Evolutionary conservation across 1,140 invertebrate species (phyloP).

Genomic region (Drosophila grimshawi): DNA sequence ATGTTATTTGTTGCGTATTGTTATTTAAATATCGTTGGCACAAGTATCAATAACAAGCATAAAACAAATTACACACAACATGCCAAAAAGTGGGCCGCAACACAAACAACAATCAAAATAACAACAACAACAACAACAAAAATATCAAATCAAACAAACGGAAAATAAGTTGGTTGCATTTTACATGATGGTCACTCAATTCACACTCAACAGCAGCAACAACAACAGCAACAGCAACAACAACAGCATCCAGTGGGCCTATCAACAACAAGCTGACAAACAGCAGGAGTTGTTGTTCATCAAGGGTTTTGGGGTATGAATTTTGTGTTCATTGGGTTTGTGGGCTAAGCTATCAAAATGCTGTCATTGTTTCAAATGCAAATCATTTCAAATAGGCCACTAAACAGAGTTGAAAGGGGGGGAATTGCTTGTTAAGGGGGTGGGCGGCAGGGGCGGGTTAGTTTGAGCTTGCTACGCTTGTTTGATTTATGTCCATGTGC

Average conservation of each 20-base stretch:
- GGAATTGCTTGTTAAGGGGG: slow-evolving; percentile 30
- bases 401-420: slow-evolving; percentile 37
- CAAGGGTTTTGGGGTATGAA: background rate
- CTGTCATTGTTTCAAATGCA: slow-evolving; percentile 74
- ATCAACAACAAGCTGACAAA: slow-evolving; percentile 17
- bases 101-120: slow-evolving; percentile 53
- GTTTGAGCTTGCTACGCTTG: slow-evolving; percentile 40
- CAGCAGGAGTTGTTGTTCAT: background rate
- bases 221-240: slow-evolving; percentile 2
- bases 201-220: slow-evolving; percentile 22
- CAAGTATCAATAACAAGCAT: slow-evolving; percentile 42
- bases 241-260: slow-evolving; percentile 1
- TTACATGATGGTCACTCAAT: slow-evolving; percentile 63
- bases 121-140: slow-evolving; percentile 22
- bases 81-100: background rate
- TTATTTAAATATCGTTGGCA: slow-evolving; percentile 51
- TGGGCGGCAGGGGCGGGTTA: background rate
- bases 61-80: slow-evolving; percentile 3
- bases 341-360: slow-evolving; percentile 37
- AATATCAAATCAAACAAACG: slow-evolving; percentile 51
- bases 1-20: slow-evolving; percentile 21
- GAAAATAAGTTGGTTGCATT: slow-evolving; percentile 71
- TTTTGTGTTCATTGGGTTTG: slow-evolving; percentile 15
- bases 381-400: slow-evolving; percentile 67
- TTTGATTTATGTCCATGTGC: slow-evolving; percentile 74